Evolutionary conservation across 2,113 vertebrate genomes (phyloP).

Genomic region (Cynoglossus semilaevis): DNA sequence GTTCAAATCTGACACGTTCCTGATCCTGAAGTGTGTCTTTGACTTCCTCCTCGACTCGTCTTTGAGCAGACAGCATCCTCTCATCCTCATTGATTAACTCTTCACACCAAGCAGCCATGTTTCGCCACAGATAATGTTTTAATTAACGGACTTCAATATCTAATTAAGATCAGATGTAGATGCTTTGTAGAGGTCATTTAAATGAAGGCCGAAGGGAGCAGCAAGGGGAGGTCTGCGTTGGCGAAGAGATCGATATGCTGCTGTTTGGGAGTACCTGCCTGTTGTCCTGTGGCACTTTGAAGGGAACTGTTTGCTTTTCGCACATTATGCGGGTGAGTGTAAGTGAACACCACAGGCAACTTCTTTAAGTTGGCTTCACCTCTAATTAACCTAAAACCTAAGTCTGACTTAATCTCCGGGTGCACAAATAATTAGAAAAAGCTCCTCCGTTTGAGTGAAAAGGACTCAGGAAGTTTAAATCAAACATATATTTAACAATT

Average conservation of each 20-base stretch:
- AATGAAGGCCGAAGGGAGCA: constrained; percentile 56
- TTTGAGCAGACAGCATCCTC: constrained; percentile 51
- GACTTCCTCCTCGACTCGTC: constrained; percentile 25
- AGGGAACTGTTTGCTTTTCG: constrained; percentile 29
- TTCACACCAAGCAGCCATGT: constrained; percentile 65
- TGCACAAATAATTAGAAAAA: not conserved
- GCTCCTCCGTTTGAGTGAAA: not conserved
- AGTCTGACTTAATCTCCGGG: constrained; percentile 15
- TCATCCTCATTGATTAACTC: constrained; percentile 70
- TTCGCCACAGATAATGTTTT: constrained; percentile 74
- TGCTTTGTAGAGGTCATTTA: constrained; percentile 67
- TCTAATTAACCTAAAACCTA: not conserved
- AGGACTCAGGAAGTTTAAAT: too few relatives aligned
- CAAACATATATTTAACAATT: too few relatives aligned
- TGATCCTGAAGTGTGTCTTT: constrained; percentile 42
- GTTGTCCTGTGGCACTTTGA: constrained; percentile 26
- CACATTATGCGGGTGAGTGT: constrained; percentile 13
- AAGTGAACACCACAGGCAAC: constrained; percentile 12
- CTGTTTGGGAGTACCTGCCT: constrained; percentile 37
- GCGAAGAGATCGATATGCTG: constrained; percentile 57
- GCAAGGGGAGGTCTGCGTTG: constrained; percentile 38
- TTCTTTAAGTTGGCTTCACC: constrained; percentile 14
- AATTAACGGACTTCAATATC: constrained; percentile 77
- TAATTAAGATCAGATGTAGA: constrained; percentile 77
- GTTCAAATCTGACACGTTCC: constrained; percentile 44